These are phyloP conservation scores for Phrynocephalus guinanensis DNA, from an alignment of 2,797 vertebrate genomes.

Conservation along the genomic window DNA sequence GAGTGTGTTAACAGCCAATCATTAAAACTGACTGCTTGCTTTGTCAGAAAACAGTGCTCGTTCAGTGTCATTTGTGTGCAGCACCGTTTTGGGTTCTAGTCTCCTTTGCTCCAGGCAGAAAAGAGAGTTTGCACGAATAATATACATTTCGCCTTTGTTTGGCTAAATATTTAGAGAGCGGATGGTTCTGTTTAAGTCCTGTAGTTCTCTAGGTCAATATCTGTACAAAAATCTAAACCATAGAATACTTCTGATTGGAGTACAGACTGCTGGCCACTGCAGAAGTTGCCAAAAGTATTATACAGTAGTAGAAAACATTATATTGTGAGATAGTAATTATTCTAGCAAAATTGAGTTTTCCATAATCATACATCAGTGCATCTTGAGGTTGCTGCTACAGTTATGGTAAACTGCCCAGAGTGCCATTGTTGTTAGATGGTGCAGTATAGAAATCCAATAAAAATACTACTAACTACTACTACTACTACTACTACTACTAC, in stretches of 20 bases:
- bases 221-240: not conserved
- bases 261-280: not conserved
- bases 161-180: not conserved
- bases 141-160: not conserved
- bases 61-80: slow-evolving; percentile 15
- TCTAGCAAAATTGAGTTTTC: slow-evolving; percentile 21
- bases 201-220: not conserved
- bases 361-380: slow-evolving; percentile 14
- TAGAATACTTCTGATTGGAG: not conserved
- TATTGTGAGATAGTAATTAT: not conserved
- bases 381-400: not conserved
- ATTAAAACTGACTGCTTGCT: not conserved
- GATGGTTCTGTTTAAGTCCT: not conserved
- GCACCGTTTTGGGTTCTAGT: not conserved
- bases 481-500: no score
- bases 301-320: not conserved
- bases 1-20: not conserved
- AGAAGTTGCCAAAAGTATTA: accelerated
- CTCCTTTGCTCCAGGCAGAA: accelerated
- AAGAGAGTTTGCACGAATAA: not conserved
- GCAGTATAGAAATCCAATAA: no score
- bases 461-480: no score
- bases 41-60: slow-evolving; percentile 19
- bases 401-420: no score
- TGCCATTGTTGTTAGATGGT: no score